These are phyloP conservation scores for Helostoma temminkii DNA, from an alignment of 2,797 vertebrate genomes.

Conservation along the genomic window DNA sequence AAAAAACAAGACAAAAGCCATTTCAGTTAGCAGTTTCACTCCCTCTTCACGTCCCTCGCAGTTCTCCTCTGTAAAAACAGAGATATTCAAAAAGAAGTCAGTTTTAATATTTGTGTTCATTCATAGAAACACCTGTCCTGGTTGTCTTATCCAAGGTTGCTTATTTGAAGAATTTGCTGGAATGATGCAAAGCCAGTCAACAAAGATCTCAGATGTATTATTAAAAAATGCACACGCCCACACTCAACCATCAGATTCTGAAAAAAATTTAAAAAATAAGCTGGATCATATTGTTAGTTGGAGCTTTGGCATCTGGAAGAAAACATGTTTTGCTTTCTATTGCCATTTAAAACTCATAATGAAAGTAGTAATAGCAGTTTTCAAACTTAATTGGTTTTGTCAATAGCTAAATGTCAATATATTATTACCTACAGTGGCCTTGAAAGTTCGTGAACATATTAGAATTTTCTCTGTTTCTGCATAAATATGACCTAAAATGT, in stretches of 20 bases:
- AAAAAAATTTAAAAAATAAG: slow-evolving; percentile 23
- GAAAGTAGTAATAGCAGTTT: background rate
- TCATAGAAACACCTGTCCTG: slow-evolving; percentile 8
- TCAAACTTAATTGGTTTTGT: background rate
- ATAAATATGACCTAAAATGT: too few relatives aligned
- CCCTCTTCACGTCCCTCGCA: background rate
- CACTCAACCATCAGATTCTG: slow-evolving; percentile 9
- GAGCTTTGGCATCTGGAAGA: slow-evolving; percentile 26
- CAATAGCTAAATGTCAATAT: background rate
- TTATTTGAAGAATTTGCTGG: slow-evolving; percentile 11
- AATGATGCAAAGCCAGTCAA: slow-evolving; percentile 1
- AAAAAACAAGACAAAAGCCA: slow-evolving; percentile 67
- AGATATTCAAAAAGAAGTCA: slow-evolving; percentile 3
- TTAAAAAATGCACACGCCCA: slow-evolving; percentile 26
- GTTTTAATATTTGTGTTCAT: background rate
- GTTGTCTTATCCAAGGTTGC: slow-evolving; percentile 10
- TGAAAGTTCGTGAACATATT: too few relatives aligned
- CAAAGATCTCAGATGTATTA: slow-evolving; percentile 12
- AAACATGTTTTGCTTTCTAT: background rate
- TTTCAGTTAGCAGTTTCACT: slow-evolving; percentile 23
- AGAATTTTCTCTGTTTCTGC: too few relatives aligned
- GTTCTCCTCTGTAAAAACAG: slow-evolving; percentile 18
- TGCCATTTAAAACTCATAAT: background rate
- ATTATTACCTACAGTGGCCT: background rate
- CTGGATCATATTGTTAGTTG: background rate